Conservation (phyloP, 2,797 vertebrate species). For the Benthosema pterotum region DNA sequence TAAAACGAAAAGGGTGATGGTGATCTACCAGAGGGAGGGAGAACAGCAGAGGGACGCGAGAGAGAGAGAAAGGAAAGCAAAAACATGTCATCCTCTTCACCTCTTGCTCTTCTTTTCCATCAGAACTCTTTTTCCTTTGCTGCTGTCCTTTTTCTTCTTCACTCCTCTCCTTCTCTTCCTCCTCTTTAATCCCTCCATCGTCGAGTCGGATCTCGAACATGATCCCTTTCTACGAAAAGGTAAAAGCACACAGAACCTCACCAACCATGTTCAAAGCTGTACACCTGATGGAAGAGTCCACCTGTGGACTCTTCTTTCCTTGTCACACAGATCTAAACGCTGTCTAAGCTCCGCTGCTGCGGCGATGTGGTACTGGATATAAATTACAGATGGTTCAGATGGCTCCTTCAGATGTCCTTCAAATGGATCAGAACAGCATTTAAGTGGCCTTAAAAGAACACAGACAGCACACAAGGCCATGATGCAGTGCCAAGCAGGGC, state of each 20-base stretch:
- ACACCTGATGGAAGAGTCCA: background rate
- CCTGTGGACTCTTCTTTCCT: background rate
- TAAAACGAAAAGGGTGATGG: no score
- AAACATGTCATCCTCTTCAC: background rate
- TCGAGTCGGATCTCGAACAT: conserved; percentile 90
- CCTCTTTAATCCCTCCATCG: conserved; percentile 46
- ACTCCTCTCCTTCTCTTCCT: conserved; percentile 41
- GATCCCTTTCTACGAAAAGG: conserved; percentile 80
- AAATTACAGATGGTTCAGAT: no score
- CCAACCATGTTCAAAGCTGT: no score
- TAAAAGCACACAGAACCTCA: background rate
- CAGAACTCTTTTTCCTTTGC: conserved; percentile 14
- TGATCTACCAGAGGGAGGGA: background rate
- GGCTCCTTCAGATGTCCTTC: no score
- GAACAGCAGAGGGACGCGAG: background rate
- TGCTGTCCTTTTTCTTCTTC: conserved; percentile 14
- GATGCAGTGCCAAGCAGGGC: no score
- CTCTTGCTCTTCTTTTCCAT: conserved; percentile 17
- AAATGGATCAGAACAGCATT: no score
- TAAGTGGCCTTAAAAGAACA: no score
- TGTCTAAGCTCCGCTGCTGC: no score
- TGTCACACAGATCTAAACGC: no score
- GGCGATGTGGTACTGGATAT: no score
- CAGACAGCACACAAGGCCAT: no score
- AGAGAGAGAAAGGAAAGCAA: background rate